Percentiles rank a stretch among this genome's conserved stretches.
These are phyloP conservation scores for Berghia stephanieae DNA, from an alignment of 1,140 invertebrate genomes.

Conservation along the genomic window DNA sequence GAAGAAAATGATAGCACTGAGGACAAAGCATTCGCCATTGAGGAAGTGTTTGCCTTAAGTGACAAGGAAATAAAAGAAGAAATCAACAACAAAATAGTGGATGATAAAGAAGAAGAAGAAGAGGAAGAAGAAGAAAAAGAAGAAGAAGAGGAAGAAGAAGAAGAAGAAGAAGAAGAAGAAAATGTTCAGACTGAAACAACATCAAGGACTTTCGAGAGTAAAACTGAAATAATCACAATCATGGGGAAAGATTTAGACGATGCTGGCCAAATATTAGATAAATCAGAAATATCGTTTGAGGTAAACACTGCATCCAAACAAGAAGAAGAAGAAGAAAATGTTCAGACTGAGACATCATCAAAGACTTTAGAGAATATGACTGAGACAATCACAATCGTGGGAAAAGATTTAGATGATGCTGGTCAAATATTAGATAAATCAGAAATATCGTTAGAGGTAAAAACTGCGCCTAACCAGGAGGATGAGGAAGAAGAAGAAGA, in stretches of 20 bases:
- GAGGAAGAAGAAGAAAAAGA: slow-evolving; percentile 1
- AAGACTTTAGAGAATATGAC: too few relatives aligned
- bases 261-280: neutral
- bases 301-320: neutral
- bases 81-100: slow-evolving; percentile 23
- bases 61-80: slow-evolving; percentile 30
- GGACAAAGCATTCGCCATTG: too few relatives aligned
- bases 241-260: neutral
- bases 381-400: slow-evolving; percentile 8
- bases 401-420: too few relatives aligned
- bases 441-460: too few relatives aligned
- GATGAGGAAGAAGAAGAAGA: slow-evolving; percentile 4
- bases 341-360: too few relatives aligned
- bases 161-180: slow-evolving; percentile 11
- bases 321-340: slow-evolving; percentile 8
- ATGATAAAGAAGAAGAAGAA: slow-evolving; percentile 23
- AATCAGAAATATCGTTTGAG: slow-evolving; percentile 13
- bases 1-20: too few relatives aligned
- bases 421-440: too few relatives aligned
- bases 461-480: too few relatives aligned
- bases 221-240: too few relatives aligned
- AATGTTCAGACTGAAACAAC: slow-evolving; percentile 25
- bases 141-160: slow-evolving; percentile 9
- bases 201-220: too few relatives aligned
- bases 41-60: too few relatives aligned